Base-by-base conservation (phyloP, 2,888 invertebrate species). In the Apeira syringaria region DNA sequence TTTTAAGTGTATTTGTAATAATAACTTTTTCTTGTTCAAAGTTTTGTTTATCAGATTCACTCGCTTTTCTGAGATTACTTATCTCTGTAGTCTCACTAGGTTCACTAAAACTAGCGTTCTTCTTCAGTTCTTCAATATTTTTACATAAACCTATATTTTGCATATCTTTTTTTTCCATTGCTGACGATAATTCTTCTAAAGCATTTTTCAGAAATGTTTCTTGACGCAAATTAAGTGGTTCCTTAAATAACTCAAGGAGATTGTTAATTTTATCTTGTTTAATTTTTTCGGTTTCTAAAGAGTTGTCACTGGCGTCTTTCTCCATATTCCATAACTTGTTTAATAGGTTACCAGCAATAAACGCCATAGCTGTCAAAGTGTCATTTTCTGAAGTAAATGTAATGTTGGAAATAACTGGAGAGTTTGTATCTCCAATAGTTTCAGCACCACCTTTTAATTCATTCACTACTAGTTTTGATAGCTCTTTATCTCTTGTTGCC, bases 301-400 rank as follows among this genome's bases (percentile, higher is more conserved):
- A 74, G 27, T 75, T 72, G 9, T 68, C 72, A 22, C 51, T 63
- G 1, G 62, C 49, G 38, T 79, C 80, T 56, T 79, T 82, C 59
- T 87, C 84, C 63, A 89, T 79, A 42, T 80, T 75, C 88, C 88
- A 89, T 17, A 89, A 51, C 54, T 82, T 82, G 49, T 82, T 86
- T n/a, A 89, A 53, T 24, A 89, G 53, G 61, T 86, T 85, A 0
- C 88, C 88, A 51, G 88, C 88, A 45, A 89, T 88, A 15, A 77
- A 85, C 0, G 86, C 78, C 80, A 88, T 83, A 13, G 88, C 86
- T 31, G 80, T 82, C 9, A 85, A 52, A 2, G 88, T 87, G 35
- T 87, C 86, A 48, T 87, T 89, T 66, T 85, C 84, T 9, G 80
- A 71, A n/a, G 80, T 82, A 41, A 87, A 89, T 2, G 85, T 85